Evolutionary conservation across 2,888 invertebrate species (phyloP).

Genomic region (Tachina grossa): DNA sequence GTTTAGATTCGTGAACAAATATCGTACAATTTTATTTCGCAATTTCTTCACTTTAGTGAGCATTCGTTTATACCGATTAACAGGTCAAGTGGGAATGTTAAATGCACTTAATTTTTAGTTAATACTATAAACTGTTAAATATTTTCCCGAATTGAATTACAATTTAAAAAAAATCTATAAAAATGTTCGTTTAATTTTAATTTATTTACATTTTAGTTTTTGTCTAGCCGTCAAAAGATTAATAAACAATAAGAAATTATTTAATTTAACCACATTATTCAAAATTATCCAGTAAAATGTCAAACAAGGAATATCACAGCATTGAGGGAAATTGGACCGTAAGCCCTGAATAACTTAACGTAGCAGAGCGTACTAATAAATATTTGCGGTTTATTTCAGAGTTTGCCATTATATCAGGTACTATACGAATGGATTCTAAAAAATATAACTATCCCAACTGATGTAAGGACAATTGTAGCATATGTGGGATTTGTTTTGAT

Average conservation of each 20-base stretch:
- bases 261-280: constrained; percentile 35
- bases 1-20: no score
- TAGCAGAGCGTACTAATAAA: background rate
- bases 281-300: constrained; percentile 72
- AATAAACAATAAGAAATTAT: background rate
- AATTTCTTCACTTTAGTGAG: no score
- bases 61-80: no score
- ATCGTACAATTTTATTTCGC: no score
- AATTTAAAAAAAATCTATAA: background rate
- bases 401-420: constrained; percentile 70
- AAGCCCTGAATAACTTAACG: constrained; percentile 25
- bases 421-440: constrained; percentile 76
- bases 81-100: no score
- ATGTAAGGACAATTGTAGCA: constrained; percentile 73
- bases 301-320: constrained; percentile 49
- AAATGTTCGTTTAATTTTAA: constrained; percentile 6
- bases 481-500: constrained; percentile 75
- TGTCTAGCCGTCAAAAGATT: background rate
- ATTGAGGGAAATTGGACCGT: constrained; percentile 69
- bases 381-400: constrained; percentile 57
- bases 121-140: background rate
- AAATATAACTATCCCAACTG: constrained; percentile 73
- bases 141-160: background rate
- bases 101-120: no score
- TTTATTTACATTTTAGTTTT: background rate